Conservation (phyloP, 2,113 vertebrate species). For the Holacanthus passer region DNA sequence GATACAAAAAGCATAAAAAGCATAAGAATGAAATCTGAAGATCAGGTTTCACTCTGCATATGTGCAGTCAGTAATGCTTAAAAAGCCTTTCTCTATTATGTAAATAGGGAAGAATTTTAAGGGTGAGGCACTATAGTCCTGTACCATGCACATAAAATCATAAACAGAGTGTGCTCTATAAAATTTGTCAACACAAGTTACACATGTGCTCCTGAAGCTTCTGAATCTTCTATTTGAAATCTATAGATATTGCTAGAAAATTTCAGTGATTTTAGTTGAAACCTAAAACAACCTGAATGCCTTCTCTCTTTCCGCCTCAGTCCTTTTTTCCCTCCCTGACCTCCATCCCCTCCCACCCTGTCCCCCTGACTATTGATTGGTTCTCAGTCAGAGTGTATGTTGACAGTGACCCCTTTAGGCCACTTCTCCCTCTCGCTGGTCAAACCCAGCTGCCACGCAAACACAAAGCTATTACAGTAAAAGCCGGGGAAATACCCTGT, state of each 20-base stretch:
- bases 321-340: slow-evolving; percentile 35
- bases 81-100: slow-evolving; percentile 24
- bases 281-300: slow-evolving; percentile 11
- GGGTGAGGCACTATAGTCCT: not conserved
- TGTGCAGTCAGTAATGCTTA: slow-evolving; percentile 3
- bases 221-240: not conserved
- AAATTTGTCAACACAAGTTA: not conserved
- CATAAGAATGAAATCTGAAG: not conserved
- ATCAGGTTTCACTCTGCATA: slow-evolving; percentile 5
- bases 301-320: slow-evolving; percentile 1
- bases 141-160: not conserved
- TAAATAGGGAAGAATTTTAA: not conserved
- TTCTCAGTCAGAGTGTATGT: slow-evolving; percentile 69
- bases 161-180: slow-evolving; percentile 4
- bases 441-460: slow-evolving; percentile 38
- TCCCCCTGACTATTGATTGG: slow-evolving; percentile 63
- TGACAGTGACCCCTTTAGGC: slow-evolving; percentile 81
- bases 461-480: slow-evolving; percentile 28
- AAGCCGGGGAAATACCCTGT: slow-evolving; percentile 14
- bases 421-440: slow-evolving; percentile 60
- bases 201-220: not conserved
- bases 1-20: slow-evolving; percentile 4
- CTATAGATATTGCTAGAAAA: not conserved
- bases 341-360: slow-evolving; percentile 6
- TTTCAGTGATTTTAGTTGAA: slow-evolving; percentile 20